Base-by-base conservation (phyloP, 2,888 invertebrate genomes). In the Diloba caeruleocephala region DNA sequence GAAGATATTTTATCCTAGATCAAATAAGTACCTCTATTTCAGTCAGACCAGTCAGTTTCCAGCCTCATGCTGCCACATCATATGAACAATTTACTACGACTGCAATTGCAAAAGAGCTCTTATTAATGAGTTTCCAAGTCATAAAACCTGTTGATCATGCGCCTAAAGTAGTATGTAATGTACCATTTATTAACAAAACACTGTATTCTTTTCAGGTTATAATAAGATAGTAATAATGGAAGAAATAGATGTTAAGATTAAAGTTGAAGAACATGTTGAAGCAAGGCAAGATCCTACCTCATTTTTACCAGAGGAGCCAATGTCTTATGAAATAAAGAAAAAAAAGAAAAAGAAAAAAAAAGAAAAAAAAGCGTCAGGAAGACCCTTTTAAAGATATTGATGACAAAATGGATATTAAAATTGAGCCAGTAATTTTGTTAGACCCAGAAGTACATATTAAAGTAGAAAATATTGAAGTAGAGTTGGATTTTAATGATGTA, bases 281-380 rank as follows among this genome's bases (percentile, higher is more conserved):
- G 0, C 23, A 32, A 64, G 92, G 5, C 83, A 84, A 65, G 92
- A 92, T 55, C 92, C 92, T 4, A 92, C 90, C 12, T 78, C 80
- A 8, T 89, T 88, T 55, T 73, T 93, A 23, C 92, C 92, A 0
- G 86, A 91, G 17, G 92, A 93, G 55, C 84, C 87, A 1, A 92
- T 92, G 92, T 67, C 82, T 0, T 93, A 93, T 59, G 88, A 91
- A 68, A 81, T 92, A 3, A 92, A 92, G 60, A 79, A 79, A 29
- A 92, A 90, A 64, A 90, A 88, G 65, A 91, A 90, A 58, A 92
- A 91, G 64, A 92, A 88, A 63, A 92, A 87, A 90, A 58, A 92
- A 91, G 64, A 92, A 88, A 63, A 92, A 87, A 55, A 80, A 82
- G 19, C 67, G 74, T 17, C 83, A 82, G 55, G 89, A 85, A 44